Evolutionary conservation across 2,797 vertebrate genomes (phyloP), one percentile per base, ranked within the genome.

Genomic region (Mormyrops attenuatus): DNA sequence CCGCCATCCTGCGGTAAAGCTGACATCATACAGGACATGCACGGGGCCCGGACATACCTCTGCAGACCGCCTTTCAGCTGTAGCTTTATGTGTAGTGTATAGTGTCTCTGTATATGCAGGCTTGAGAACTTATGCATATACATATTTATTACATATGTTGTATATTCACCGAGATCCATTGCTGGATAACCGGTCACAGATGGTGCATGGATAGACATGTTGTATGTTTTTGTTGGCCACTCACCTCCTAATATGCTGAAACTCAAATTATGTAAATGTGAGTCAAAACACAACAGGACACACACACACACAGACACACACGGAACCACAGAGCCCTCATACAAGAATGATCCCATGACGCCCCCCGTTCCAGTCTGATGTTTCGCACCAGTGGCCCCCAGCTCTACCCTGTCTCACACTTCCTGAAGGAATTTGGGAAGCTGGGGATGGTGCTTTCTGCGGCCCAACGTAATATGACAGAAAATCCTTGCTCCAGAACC

Each of bases 371-470:
- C 15, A 49, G 53, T n/a, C n/a, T 90, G 92, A 89, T 93, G 53
- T 57, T 94, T 93, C 91, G 55, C 91, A 92, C 90, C 94, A 94
- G 92, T 94, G 95, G 95, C 93, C 94, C 93, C 90, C 88, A 66
- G 89, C 63, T 89, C 92, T 95, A 93, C 93, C 92, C 91, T 90
- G 93, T 91, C 94, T 95, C 92, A 91, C 95, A 93, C 92, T 22
- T 52, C 57, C 89, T 90, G 93, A 94, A 92, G 94, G 94, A 95
- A 95, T 96, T 94, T 93, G 89, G 91, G 91, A 90, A 34, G 94
- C 91, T 89, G 49, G 3, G 90, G 89, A 88, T 2, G 91, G 90
- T 89, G 90, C 87, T 80, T 90, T n/a, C 17, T 80, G 5, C 6
- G 90, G 88, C 87, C 13, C 82, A 88, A 88, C 87, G 49, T 88